Percentiles rank a stretch among this genome's conserved stretches.
Conservation (phyloP, 2,888 invertebrate species). For the Drosophila recens region DNA sequence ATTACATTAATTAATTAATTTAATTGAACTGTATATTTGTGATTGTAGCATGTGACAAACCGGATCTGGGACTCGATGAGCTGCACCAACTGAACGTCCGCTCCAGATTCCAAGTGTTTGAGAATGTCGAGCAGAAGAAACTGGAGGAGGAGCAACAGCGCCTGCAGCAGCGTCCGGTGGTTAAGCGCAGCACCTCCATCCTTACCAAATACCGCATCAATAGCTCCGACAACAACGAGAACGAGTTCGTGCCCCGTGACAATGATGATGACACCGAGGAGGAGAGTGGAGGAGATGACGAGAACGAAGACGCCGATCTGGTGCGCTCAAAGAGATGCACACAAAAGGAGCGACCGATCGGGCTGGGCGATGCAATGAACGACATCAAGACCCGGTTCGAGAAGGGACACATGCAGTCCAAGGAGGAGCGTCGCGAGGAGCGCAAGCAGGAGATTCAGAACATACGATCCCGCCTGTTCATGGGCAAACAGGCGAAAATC, state of each 20-base stretch:
- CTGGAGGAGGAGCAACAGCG: constrained; percentile 50
- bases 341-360: constrained; percentile 91
- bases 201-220: constrained; percentile 90
- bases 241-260: background rate
- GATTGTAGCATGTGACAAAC: constrained; percentile 91
- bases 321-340: constrained; percentile 87
- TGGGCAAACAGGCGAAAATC: constrained; percentile 96
- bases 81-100: constrained; percentile 93
- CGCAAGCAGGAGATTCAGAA: constrained; percentile 95
- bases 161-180: constrained; percentile 62
- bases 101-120: constrained; percentile 94
- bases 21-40: background rate
- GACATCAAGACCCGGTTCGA: constrained; percentile 94
- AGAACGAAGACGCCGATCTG: constrained; percentile 86
- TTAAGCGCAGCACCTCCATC: constrained; percentile 89
- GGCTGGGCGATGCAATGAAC: constrained; percentile 91
- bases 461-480: constrained; percentile 93
- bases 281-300: constrained; percentile 53
- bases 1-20: background rate
- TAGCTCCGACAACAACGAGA: constrained; percentile 87
- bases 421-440: constrained; percentile 91
- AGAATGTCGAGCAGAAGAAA: constrained; percentile 86
- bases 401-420: constrained; percentile 87
- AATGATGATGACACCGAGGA: background rate
- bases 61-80: constrained; percentile 93